phyloP scores from a whole-genome alignment of 2,888 invertebrate species.

The Tetropium fuscum region DNA sequence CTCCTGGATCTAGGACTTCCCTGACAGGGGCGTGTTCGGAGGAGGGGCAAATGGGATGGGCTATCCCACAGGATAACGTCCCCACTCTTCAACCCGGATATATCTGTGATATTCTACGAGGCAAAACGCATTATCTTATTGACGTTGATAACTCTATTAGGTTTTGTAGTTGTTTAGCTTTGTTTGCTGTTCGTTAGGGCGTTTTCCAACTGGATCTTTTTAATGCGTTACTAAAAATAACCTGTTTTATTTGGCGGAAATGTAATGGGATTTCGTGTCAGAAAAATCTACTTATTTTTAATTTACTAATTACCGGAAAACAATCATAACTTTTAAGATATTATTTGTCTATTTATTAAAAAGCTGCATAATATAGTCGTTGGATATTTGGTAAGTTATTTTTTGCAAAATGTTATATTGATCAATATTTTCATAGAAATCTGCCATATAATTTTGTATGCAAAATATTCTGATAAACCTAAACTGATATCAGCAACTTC shows the following conservation, averaged over 20 bases:
- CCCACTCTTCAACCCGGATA: constrained; percentile 57
- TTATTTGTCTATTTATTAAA: no score
- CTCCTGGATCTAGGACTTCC: constrained; percentile 57
- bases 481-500: no score
- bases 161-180: constrained; percentile 37
- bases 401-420: no score
- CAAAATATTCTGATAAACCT: no score
- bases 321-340: no score
- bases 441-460: no score
- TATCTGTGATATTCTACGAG: constrained; percentile 42
- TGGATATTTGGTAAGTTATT: no score
- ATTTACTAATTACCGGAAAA: no score
- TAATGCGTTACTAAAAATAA: constrained; percentile 18
- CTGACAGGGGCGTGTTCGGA: constrained; percentile 63
- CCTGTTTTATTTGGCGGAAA: constrained; percentile 9
- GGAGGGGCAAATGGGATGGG: constrained; percentile 74
- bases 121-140: constrained; percentile 46
- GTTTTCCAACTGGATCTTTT: constrained; percentile 19
- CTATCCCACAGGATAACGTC: constrained; percentile 69
- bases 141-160: constrained; percentile 48
- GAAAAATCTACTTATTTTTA: no score
- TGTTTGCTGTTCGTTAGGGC: constrained; percentile 32
- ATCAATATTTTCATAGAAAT: no score
- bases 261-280: no score
- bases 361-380: no score